Base-by-base conservation (phyloP, 35 echinoderm and acorn worm species). In the Apostichopus californicus region DNA sequence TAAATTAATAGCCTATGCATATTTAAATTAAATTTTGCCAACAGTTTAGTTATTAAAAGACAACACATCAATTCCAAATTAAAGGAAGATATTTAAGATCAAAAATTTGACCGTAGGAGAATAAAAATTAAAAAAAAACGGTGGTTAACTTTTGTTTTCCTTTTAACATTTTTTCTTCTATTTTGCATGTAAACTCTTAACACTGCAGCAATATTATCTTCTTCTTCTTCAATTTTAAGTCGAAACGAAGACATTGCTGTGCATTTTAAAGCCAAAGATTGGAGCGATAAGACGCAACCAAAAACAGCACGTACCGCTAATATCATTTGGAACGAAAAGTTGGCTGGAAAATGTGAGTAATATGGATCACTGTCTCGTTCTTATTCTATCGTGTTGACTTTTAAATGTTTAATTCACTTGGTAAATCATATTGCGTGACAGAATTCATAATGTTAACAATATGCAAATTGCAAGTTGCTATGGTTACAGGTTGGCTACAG, bases 251-350 rank as follows among this genome's bases (percentile, higher is more conserved):
- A 68, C 64, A 11, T 68, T 68, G 11, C 64, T 14, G 46, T 83
- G 34, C 80, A 56, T 9, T 83, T 83, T 18, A 83, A 83, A 55
- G 80, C 55, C 2, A 83, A 83, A n/a, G 80, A 83, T 56, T 83
- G 80, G 80, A 56, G 18, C 2, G 34, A 55, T 15, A 1, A 54
- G 17, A 83, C 80, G 0, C 24, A 34, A 8, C 8, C 17, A 7
- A 83, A 83, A 83, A 83, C 80, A 55, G 80, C 80, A 83, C 80
- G 80, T 56, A 83, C 80, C 18, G 5, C 46, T 14, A 55, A 83
- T 53, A 17, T 83, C 5, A 83, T 83, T 14, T 83, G 80, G 80
- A 83, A 83, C 34, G 80, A 83, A 55, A 34, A 83, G 10, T 55
- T 83, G 18, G n/a, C 80, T 2, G 34, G 55, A 7, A 83, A 83